Base-by-base conservation (phyloP, 2,113 vertebrate genomes). In the Asarcornis scutulata region DNA sequence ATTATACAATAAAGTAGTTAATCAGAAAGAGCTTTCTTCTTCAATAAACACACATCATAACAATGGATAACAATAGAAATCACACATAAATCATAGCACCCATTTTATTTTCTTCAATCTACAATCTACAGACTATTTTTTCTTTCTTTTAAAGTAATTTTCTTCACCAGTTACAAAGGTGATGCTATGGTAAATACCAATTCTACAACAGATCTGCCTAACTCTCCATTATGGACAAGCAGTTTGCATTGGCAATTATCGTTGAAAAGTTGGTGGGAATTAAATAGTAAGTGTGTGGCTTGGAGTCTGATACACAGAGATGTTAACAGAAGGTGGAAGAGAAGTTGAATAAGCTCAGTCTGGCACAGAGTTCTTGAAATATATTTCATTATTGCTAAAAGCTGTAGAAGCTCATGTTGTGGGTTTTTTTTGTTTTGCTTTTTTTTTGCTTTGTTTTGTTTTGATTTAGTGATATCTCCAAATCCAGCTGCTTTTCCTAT, bases 301-400 rank as follows among this genome's bases (percentile, higher is more conserved):
- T 67, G 36, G 18, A 50, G 8, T 58, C 22, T 26, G 56, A 20
- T 1, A 71, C 44, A 27, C 3, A 62, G 21, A 0, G 1, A 42
- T 7, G 16, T 13, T 10, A 81, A 64, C 34, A 36, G 32, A 74
- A 11, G 20, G 20, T n/a, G 26, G 20, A 67, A 82, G 59, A 74
- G 32, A 62, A 85, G 36, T 4, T 44, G 20, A 62, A 62, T 22
- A 26, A 53, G n/a, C 25, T 64, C 74, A 46, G 31, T 29, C 29
- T 67, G 56, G 40, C 17, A 31, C 29, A 83, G 26, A 12, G 26
- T 64, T 38, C 17, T 40, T 64, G 36, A 64, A 64, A 29, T 40
- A 40, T 17, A 40, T 64, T 40, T 63, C 25, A 63, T 18, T 63
- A 40, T 27, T 63, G 36, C 62, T 63, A 63, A 40, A 63, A 63